Conservation (phyloP, 2,797 vertebrate species). For the Pangasius krempfi region DNA sequence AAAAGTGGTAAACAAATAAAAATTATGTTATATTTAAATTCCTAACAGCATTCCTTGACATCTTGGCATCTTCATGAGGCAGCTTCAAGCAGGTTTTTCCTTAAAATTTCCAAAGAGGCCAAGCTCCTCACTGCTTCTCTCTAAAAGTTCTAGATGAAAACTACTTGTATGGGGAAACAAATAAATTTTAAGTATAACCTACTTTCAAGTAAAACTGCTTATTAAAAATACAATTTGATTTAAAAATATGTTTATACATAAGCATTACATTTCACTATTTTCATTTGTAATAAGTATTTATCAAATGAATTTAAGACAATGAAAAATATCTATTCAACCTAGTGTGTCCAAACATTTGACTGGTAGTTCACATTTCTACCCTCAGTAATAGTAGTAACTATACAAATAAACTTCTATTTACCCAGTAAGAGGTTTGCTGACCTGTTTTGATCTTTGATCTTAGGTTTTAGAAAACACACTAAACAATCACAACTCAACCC, state of each 20-base stretch:
- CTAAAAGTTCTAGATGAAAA: not conserved
- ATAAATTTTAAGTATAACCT: not conserved
- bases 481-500: not conserved
- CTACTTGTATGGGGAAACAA: not conserved
- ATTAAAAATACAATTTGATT: not conserved
- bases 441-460: conserved; percentile 2
- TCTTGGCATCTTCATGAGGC: not conserved
- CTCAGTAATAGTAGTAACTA: not conserved
- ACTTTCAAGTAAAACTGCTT: not conserved
- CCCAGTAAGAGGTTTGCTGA: not conserved
- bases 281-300: not conserved
- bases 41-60: not conserved
- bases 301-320: not conserved
- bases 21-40: not conserved
- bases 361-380: not conserved
- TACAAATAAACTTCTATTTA: conserved; percentile 7
- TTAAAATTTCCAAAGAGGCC: not conserved
- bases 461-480: not conserved
- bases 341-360: not conserved
- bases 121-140: not conserved
- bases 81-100: not conserved
- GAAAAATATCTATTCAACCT: not conserved
- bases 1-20: not conserved
- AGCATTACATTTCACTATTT: not conserved
- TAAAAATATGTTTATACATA: not conserved